Conservation (phyloP, 23 tunicate genomes). For the Halocynthia aurantium region DNA sequence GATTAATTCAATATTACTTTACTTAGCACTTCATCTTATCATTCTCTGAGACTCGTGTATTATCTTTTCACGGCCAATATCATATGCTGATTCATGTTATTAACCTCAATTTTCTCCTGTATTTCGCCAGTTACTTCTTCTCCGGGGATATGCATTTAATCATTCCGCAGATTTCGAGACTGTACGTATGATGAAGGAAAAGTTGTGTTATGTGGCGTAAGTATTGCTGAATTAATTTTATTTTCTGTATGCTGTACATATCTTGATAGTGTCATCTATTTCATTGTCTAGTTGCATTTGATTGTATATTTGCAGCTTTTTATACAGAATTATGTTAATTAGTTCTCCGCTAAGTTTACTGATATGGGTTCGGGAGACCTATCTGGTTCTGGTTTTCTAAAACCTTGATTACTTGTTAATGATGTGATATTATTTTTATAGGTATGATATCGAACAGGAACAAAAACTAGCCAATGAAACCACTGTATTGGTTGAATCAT, state of each 20-base stretch:
- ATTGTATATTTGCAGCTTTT: too few species aligned
- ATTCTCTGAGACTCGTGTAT: not conserved
- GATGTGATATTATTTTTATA: conserved; percentile 7
- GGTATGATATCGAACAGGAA: conserved; percentile 97
- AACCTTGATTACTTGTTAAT: too few species aligned
- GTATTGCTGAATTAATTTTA: not conserved
- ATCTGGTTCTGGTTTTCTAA: too few species aligned
- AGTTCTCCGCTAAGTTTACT: too few species aligned
- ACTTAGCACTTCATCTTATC: not conserved
- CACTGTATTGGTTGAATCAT: conserved; percentile 88
- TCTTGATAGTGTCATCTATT: too few species aligned
- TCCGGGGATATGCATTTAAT: conserved; percentile 96
- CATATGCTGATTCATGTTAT: too few species aligned
- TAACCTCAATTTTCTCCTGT: not conserved
- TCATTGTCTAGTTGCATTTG: too few species aligned
- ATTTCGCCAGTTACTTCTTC: conserved; percentile 69
- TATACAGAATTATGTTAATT: too few species aligned
- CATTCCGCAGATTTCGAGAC: conserved; percentile 99
- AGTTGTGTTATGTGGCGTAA: conserved; percentile 97
- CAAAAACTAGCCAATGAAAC: conserved; percentile 90
- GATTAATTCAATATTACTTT: not conserved
- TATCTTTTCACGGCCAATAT: too few species aligned
- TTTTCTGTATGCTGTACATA: too few species aligned
- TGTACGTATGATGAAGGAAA: conserved; percentile 98
- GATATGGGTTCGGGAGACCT: too few species aligned